Conservation (phyloP, 2,888 invertebrate genomes). For the Monochamus alternatus region DNA sequence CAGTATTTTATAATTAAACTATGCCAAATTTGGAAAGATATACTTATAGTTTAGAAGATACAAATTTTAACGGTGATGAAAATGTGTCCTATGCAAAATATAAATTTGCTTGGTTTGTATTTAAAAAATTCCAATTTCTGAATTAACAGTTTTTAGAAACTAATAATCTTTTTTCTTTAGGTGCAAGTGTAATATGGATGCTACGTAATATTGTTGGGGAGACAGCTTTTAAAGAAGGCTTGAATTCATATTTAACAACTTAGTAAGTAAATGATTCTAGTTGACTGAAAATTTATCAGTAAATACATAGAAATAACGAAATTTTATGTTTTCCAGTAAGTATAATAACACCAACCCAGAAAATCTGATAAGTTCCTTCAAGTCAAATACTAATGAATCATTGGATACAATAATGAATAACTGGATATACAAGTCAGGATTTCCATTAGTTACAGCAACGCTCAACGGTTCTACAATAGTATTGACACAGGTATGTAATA, state of each 20-base stretch:
- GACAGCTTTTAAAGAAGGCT: constrained; percentile 72
- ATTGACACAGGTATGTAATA: constrained; percentile 48
- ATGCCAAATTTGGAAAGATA: too few relatives aligned
- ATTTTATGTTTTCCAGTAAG: constrained; percentile 59
- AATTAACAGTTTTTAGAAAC: too few relatives aligned
- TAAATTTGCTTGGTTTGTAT: too few relatives aligned
- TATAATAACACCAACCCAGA: constrained; percentile 71
- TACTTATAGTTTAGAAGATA: too few relatives aligned
- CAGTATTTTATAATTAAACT: too few relatives aligned
- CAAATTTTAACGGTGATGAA: too few relatives aligned
- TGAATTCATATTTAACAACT: constrained; percentile 73
- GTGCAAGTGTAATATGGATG: constrained; percentile 74
- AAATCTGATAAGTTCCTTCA: constrained; percentile 72
- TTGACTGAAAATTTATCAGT: neutral
- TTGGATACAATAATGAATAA: constrained; percentile 70
- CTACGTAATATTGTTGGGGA: constrained; percentile 76
- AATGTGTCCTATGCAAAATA: too few relatives aligned
- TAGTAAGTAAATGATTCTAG: constrained; percentile 70
- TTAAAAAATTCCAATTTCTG: too few relatives aligned
- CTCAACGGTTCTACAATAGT: constrained; percentile 34
- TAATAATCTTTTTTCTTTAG: constrained; percentile 43
- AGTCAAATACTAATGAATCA: constrained; percentile 54
- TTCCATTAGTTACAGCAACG: constrained; percentile 73
- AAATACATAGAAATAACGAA: neutral
- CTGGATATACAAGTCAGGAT: constrained; percentile 77